These are phyloP conservation scores for Hirudinaria manillensis DNA, from an alignment of 2,888 invertebrate genomes.

Conservation along the genomic window DNA sequence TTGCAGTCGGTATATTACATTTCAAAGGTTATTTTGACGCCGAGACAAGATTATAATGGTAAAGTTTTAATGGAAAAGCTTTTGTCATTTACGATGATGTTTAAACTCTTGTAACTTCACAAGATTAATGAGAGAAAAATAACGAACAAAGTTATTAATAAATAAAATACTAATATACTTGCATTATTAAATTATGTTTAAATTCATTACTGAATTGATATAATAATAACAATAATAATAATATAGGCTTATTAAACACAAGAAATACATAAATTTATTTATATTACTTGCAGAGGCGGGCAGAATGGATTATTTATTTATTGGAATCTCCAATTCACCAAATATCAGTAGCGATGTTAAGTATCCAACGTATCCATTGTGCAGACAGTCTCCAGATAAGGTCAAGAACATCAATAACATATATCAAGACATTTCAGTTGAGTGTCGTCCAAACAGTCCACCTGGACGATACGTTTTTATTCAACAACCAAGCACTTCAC, in stretches of 20 bases:
- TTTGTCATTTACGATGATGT: too few species aligned
- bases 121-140: too few species aligned
- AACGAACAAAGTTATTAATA: too few species aligned
- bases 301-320: not conserved
- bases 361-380: not conserved
- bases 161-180: not conserved
- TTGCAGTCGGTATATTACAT: not conserved
- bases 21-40: not conserved
- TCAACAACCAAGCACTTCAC: not conserved
- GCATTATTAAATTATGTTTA: not conserved
- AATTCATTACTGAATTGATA: not conserved
- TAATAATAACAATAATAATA: too few species aligned
- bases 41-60: too few species aligned
- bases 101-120: too few species aligned
- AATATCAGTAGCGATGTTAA: not conserved
- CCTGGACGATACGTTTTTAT: not conserved
- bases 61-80: too few species aligned
- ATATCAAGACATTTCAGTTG: not conserved
- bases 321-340: not conserved
- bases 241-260: too few species aligned
- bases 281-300: not conserved
- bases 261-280: too few species aligned
- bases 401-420: too few species aligned
- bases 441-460: not conserved
- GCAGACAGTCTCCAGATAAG: not conserved